Percentiles rank a stretch among this genome's conserved stretches.
Evolutionary conservation across 2,888 invertebrate genomes (phyloP).

Genomic region (Zygogramma bicolorata): DNA sequence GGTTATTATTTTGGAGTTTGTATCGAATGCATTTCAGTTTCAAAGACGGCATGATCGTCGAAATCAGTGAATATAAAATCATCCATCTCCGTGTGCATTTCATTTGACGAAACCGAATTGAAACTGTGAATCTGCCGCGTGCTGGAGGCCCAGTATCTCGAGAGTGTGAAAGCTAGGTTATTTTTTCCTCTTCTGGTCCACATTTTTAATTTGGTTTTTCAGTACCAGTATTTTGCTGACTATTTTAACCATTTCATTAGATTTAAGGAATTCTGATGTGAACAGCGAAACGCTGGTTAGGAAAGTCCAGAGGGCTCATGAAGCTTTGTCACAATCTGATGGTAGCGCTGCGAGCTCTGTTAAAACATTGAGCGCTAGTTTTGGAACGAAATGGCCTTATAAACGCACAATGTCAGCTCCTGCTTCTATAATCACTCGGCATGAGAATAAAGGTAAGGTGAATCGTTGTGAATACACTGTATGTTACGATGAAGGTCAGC

Average conservation of each 20-base stretch:
- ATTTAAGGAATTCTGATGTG: constrained; percentile 88
- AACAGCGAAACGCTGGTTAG: constrained; percentile 87
- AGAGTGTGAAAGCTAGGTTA: neutral
- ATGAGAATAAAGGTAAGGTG: constrained; percentile 73
- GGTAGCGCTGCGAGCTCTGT: constrained; percentile 72
- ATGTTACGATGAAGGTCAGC: neutral
- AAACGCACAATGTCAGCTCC: constrained; percentile 95
- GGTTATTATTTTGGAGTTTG: neutral
- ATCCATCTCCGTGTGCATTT: neutral
- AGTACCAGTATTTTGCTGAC: neutral
- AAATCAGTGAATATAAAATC: neutral
- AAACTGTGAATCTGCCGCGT: neutral
- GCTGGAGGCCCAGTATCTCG: neutral
- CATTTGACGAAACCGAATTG: neutral
- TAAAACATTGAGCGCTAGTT: constrained; percentile 87
- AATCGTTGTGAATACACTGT: neutral
- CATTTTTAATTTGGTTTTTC: constrained; percentile 8
- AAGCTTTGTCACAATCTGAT: constrained; percentile 84
- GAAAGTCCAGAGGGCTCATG: constrained; percentile 90
- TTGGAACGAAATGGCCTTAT: constrained; percentile 95
- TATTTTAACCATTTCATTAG: constrained; percentile 67
- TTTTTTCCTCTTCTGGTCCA: neutral
- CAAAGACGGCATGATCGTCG: neutral
- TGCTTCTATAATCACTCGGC: constrained; percentile 82
- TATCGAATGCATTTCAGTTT: neutral